A percentile compares a stretch with the other conserved stretches of the same genome.
Conservation (phyloP, 2,113 vertebrate species). For the Campylomormyrus tamandua region DNA sequence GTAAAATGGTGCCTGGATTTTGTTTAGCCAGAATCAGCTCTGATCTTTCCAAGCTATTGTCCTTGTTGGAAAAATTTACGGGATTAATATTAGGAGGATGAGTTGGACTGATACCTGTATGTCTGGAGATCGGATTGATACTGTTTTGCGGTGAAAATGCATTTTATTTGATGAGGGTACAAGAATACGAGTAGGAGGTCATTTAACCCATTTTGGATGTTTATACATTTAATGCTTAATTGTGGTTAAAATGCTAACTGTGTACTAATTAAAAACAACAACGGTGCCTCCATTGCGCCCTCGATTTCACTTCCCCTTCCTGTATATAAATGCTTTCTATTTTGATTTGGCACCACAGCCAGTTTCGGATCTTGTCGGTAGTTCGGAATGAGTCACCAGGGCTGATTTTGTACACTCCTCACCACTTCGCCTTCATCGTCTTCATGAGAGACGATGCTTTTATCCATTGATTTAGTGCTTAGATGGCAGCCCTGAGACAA, state of each 20-base stretch:
- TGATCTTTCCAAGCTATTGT: conserved; percentile 31
- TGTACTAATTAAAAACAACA: not conserved
- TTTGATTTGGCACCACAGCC: not conserved
- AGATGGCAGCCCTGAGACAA: not conserved
- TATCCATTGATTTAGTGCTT: not conserved
- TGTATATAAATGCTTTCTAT: not conserved
- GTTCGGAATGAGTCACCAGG: not conserved
- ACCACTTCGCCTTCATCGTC: not conserved
- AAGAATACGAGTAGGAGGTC: not conserved
- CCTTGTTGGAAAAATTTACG: conserved; percentile 47
- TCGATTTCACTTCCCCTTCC: not conserved
- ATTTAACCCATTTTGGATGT: not conserved
- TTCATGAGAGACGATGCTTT: not conserved
- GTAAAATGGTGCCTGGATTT: conserved; percentile 24
- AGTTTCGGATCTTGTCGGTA: not conserved
- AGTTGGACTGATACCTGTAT: conserved; percentile 44
- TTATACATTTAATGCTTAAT: not conserved
- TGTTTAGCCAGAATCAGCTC: not conserved
- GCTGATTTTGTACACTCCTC: not conserved
- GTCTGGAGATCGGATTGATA: conserved; percentile 55
- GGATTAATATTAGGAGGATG: not conserved
- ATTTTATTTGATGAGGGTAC: not conserved
- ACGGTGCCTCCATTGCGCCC: not conserved
- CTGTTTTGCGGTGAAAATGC: conserved; percentile 37
- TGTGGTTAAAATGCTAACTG: not conserved